Evolutionary conservation across 1,140 invertebrate species (phyloP).

Genomic region (Pseudomyrmex gracilis): DNA sequence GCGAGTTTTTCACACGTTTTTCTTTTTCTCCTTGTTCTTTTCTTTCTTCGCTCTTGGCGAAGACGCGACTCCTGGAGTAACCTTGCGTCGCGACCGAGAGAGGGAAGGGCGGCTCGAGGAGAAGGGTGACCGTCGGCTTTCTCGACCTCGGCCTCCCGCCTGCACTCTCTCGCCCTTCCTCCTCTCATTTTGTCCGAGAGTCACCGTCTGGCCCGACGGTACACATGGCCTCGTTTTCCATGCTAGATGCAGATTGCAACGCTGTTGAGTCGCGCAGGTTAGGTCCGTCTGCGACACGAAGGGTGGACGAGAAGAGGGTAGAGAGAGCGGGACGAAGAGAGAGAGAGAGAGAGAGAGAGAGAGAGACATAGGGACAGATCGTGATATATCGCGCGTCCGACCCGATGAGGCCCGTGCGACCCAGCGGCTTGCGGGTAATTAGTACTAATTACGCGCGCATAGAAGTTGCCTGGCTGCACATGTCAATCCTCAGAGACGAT

Average conservation of each 20-base stretch:
- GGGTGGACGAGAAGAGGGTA: conserved; percentile 51
- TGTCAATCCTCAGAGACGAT: conserved; percentile 39
- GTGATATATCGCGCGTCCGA: conserved; percentile 29
- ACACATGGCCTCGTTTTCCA: conserved; percentile 82
- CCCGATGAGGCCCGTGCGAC: conserved; percentile 44
- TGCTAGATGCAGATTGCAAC: conserved; percentile 75
- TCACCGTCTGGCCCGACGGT: conserved; percentile 58
- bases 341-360: neutral
- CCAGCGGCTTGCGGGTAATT: conserved; percentile 46
- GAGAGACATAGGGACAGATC: conserved; percentile 23
- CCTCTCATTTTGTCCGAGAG: neutral
- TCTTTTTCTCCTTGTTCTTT: neutral
- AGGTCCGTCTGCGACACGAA: conserved; percentile 52
- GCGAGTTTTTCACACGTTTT: neutral
- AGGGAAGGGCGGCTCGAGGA: neutral
- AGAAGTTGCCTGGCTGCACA: conserved; percentile 33
- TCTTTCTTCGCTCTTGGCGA: neutral
- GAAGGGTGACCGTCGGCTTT: conserved; percentile 5
- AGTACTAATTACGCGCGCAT: conserved; percentile 48
- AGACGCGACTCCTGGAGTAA: conserved; percentile 31
- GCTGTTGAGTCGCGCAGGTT: conserved; percentile 60
- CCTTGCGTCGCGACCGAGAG: conserved; percentile 37
- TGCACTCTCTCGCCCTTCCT: neutral
- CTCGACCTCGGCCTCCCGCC: conserved; percentile 26
- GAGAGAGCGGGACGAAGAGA: conserved; percentile 4